Base-by-base conservation (phyloP, 2,888 invertebrate species). In the Ectobius pallidus region DNA sequence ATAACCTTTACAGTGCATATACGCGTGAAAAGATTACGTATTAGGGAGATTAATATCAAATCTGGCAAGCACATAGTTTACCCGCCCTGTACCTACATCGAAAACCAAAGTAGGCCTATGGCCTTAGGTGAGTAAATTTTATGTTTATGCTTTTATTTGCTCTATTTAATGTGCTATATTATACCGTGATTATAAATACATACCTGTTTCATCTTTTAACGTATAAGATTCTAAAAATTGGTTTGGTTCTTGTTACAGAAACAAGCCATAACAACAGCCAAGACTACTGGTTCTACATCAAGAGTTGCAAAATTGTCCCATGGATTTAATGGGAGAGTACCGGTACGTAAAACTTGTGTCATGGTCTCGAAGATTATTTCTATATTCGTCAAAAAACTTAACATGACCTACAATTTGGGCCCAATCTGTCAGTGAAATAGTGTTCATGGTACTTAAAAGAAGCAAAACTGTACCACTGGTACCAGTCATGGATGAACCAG, bases 401-500 rank as follows among this genome's bases (percentile, higher is more conserved):
- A 69, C 67, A 70, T 70, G 70, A 74, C 71, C 58, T 69, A 49
- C 34, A 27, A 44, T 72, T 63, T 49, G 27, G 69, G n/a, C 27
- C 39, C 61, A 55, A 68, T 63, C 42, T 27, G 69, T 74, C 52
- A 68, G 34, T 65, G 61, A 73, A 69, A 25, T 73, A 72, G 73
- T 72, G 74, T 77, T 77, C 75, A 90, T 90, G 90, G 90, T 90
- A 87, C 87, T 89, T 84, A 85, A 87, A 82, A 86, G 86, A 79
- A 83, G 85, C 78, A 81, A 83, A 80, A 86, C 81, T 82, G 84
- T 84, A 82, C 84, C 84, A 83, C 83, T 85, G 82, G 84, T 85
- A 84, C 86, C 85, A 84, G 87, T 84, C 79, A 92, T 92, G 91
- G 90, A 93, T 84, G 94, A 94, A 85, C 94, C 94, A 77, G 91